phyloP scores from a whole-genome alignment of 2,113 vertebrate genomes.

The Lipophrys pholis region DNA sequence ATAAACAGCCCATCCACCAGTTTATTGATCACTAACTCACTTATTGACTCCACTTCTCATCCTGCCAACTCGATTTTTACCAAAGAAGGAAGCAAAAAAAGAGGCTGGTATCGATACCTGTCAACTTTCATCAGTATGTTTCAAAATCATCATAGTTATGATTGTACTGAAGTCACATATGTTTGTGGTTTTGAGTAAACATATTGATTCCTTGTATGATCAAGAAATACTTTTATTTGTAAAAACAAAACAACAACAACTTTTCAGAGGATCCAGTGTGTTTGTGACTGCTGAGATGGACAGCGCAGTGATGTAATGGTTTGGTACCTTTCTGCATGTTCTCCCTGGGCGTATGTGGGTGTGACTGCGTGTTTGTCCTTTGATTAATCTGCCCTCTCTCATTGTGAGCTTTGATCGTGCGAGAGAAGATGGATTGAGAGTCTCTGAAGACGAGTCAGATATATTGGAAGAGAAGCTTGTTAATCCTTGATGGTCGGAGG shows the following conservation, averaged over 20 bases:
- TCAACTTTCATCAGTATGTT: not conserved
- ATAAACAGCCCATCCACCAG: slow-evolving; percentile 25
- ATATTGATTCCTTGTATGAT: not conserved
- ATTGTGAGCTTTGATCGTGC: too few species aligned
- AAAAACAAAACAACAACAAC: too few species aligned
- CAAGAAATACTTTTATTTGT: too few species aligned
- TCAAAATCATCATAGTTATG: not conserved
- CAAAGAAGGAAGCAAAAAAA: slow-evolving; percentile 26
- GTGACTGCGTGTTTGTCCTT: too few species aligned
- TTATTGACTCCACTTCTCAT: slow-evolving; percentile 51
- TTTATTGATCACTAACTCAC: slow-evolving; percentile 51
- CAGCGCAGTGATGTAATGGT: too few species aligned
- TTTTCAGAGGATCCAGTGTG: too few species aligned
- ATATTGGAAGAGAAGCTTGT: not conserved
- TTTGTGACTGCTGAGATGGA: too few species aligned
- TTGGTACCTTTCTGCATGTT: too few species aligned
- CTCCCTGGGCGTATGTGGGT: too few species aligned
- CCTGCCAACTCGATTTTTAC: slow-evolving; percentile 17
- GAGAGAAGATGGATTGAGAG: not conserved
- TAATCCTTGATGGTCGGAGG: slow-evolving; percentile 1
- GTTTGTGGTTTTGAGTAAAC: not conserved
- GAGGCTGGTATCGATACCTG: slow-evolving; percentile 5
- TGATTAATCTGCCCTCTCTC: too few species aligned
- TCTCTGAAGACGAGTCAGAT: not conserved
- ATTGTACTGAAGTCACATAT: not conserved